phyloP scores from a whole-genome alignment of 1,140 invertebrate species.

The Drosophila dunni region DNA sequence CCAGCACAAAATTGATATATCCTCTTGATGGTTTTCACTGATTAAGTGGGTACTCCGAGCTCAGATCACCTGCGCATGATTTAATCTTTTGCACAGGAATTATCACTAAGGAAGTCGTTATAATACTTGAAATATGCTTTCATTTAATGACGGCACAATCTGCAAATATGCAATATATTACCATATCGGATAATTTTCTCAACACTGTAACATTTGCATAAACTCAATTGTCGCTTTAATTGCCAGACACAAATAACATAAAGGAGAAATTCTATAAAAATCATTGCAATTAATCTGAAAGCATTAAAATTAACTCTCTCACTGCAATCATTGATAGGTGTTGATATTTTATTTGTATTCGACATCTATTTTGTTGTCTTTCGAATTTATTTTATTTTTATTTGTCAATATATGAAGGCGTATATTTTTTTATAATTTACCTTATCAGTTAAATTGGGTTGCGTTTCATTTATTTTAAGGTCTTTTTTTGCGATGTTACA shows the following conservation, averaged over 20 bases:
- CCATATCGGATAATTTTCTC: background rate
- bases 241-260: slow-evolving; percentile 50
- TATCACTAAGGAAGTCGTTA: too few relatives aligned
- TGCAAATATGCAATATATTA: background rate
- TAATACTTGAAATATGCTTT: too few relatives aligned
- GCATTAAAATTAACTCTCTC: slow-evolving; percentile 34
- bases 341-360: slow-evolving; percentile 7
- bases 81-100: too few relatives aligned
- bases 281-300: slow-evolving; percentile 40
- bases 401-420: background rate
- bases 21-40: too few relatives aligned
- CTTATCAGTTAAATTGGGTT: slow-evolving; percentile 72
- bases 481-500: slow-evolving; percentile 21
- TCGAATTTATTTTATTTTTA: slow-evolving; percentile 2
- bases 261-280: slow-evolving; percentile 17
- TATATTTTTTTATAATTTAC: slow-evolving; percentile 30
- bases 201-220: slow-evolving; percentile 42
- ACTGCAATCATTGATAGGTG: background rate
- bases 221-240: slow-evolving; percentile 68
- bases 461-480: slow-evolving; percentile 59
- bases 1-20: too few relatives aligned
- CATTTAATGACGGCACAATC: background rate
- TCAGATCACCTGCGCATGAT: too few relatives aligned
- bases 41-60: too few relatives aligned
- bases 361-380: slow-evolving; percentile 5